Base-by-base conservation (phyloP, 1,140 invertebrate species). In the Drosophila trapezifrons region DNA sequence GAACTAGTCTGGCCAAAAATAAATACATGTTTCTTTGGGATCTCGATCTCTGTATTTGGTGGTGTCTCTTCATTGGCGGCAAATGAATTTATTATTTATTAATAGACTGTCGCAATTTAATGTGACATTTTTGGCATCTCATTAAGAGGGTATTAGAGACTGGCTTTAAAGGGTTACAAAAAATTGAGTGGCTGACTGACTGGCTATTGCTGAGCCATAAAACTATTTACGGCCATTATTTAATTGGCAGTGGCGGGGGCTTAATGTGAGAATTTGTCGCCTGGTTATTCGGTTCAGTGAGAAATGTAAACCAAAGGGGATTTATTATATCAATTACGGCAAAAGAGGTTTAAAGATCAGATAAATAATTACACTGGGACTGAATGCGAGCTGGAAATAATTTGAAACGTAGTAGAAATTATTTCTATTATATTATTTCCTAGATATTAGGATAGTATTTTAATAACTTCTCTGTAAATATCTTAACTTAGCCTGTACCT, bases 41-140 rank as follows among this genome's bases (percentile, higher is more conserved):
- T 40, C 22, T 65, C 29, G 59, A 54, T 43, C 22, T 32, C 57
- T 78, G 32, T 71, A 59, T 78, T 78, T 78, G 76, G 76, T 58
- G 64, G 76, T 72, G 84, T 83, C 76, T 79, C 80, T 89, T 86
- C 67, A 84, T 86, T 80, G 71, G 59, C 59, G 70, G 72, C 76
- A 79, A 84, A 83, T 80, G 77, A 72, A 84, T 85, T 84, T 86
- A 86, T 87, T 77, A 83, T 69, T 83, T 89, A 89, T 80, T 84
- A 89, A 89, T 89, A 89, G 85, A 89, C 65, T 80, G 70, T 66
- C 77, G 77, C 79, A 84, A 80, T 89, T 80, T 78, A 86, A 84
- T 89, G 84, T 80, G 84, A 89, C 84, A 89, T 62, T 73, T 54
- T 89, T 80, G 84, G 84, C 84, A 89, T 80, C 74, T 84, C 77